A percentile compares a stretch with the other conserved stretches of the same genome.
These are phyloP conservation scores for Lordiphosa fenestrarum DNA, from an alignment of 2,888 invertebrate species.

Conservation along the genomic window DNA sequence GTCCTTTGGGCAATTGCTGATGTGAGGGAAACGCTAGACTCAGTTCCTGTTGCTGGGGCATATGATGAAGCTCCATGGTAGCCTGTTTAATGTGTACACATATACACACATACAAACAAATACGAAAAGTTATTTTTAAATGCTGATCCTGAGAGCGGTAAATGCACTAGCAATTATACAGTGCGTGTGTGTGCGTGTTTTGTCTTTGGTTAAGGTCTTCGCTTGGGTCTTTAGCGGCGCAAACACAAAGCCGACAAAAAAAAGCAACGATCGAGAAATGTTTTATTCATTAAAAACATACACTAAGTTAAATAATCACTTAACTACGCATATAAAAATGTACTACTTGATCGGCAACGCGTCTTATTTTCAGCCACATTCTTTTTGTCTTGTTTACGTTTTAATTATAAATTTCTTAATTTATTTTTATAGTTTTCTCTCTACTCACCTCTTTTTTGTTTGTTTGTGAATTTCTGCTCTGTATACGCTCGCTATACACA, in stretches of 20 bases:
- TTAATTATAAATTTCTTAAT: conserved; percentile 37
- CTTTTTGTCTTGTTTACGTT: conserved; percentile 12
- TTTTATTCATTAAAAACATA: no score
- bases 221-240: no score
- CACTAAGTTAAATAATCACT: not conserved
- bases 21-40: conserved; percentile 16
- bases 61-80: conserved; percentile 3
- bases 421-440: conserved; percentile 32
- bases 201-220: no score
- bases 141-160: no score
- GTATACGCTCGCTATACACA: conserved; percentile 13
- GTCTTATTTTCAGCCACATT: conserved; percentile 27
- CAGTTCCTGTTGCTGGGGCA: conserved; percentile 1
- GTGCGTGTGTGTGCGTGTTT: not conserved
- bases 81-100: not conserved
- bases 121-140: no score
- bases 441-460: conserved; percentile 27
- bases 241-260: conserved; percentile 7
- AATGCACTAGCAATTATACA: no score
- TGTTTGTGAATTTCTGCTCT: conserved; percentile 12
- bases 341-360: conserved; percentile 3
- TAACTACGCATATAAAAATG: conserved; percentile 9
- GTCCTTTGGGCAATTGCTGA: conserved; percentile 31
- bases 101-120: no score
- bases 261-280: conserved; percentile 18